phyloP scores from a whole-genome alignment of 23 tunicate species.

The Trididemnum nubilum region DNA sequence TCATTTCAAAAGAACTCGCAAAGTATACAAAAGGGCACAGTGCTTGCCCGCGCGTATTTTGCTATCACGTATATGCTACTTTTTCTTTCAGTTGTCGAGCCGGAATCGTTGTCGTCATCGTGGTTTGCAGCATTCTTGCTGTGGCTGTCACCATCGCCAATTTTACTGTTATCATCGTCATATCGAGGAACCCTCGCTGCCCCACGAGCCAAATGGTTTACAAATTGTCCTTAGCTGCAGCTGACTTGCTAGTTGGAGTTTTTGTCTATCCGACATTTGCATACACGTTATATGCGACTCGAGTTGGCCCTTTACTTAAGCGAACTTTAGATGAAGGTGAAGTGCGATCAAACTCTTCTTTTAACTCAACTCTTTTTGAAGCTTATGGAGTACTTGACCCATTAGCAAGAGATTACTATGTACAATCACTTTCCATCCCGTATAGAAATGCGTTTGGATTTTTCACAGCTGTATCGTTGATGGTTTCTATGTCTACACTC shows the following conservation, averaged over 20 bases:
- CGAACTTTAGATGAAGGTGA: not conserved
- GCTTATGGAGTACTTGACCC: not conserved
- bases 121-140: constrained; percentile 22
- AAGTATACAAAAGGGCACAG: too few relatives aligned
- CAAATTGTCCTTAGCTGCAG: constrained; percentile 18
- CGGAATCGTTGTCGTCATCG: constrained; percentile 3
- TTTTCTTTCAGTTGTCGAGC: constrained; percentile 32
- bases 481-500: constrained; percentile 42
- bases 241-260: constrained; percentile 28
- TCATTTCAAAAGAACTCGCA: too few relatives aligned
- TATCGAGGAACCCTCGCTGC: not conserved
- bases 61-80: too few relatives aligned
- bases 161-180: constrained; percentile 14
- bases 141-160: constrained; percentile 7
- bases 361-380: not conserved
- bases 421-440: not conserved
- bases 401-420: not conserved
- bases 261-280: constrained; percentile 25
- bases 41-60: too few relatives aligned
- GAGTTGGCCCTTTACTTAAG: not conserved
- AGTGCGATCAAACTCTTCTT: not conserved
- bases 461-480: constrained; percentile 27
- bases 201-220: constrained; percentile 14
- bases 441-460: constrained; percentile 26
- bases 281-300: not conserved